Evolutionary conservation across 2,888 invertebrate species (phyloP).

Genomic region (Mesorhabditis sp.): DNA sequence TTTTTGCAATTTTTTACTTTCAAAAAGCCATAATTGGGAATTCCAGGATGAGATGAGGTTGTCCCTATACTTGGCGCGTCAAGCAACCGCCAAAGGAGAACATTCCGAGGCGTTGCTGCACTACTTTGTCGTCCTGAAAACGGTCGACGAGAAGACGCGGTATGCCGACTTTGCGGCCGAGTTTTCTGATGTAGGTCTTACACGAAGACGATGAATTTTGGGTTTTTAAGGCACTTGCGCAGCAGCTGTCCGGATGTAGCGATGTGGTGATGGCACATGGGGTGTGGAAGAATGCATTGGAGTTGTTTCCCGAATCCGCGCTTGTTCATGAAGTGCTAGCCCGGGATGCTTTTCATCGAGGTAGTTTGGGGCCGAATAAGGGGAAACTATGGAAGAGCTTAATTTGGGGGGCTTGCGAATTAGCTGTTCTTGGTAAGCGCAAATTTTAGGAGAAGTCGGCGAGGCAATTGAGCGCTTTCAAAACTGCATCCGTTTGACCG

Average conservation of each 20-base stretch:
- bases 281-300: neutral
- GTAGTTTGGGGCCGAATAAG: neutral
- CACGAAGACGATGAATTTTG: neutral
- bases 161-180: neutral
- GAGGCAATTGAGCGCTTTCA: neutral
- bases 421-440: neutral
- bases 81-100: neutral
- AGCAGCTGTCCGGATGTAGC: neutral
- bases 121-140: conserved; percentile 4
- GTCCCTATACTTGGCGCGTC: conserved; percentile 1
- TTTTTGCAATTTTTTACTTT: too few species aligned
- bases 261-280: neutral
- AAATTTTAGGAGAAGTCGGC: neutral
- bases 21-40: too few species aligned
- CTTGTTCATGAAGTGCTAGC: neutral
- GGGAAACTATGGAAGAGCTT: too few species aligned
- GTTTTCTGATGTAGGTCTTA: neutral
- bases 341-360: conserved; percentile 2
- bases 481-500: neutral
- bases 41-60: neutral
- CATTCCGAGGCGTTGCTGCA: neutral
- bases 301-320: neutral
- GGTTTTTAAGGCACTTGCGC: neutral
- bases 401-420: too few species aligned
- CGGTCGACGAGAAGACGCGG: neutral